Evolutionary conservation across 2,888 invertebrate genomes (phyloP).

Genomic region (Caenorhabditis japonica): DNA sequence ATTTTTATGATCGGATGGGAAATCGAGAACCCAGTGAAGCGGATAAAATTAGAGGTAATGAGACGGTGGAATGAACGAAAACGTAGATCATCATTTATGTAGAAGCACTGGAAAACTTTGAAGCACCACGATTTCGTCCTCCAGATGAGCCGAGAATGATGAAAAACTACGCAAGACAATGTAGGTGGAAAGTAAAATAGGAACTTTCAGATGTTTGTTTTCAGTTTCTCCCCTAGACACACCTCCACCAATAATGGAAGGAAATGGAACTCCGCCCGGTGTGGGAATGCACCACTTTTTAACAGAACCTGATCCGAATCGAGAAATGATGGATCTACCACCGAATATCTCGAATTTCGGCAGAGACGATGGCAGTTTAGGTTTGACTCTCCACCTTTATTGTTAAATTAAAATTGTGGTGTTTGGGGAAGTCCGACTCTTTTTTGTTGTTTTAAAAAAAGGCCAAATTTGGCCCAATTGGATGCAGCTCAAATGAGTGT

Average conservation of each 20-base stretch:
- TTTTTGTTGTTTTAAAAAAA: too few species aligned
- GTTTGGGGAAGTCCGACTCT: too few species aligned
- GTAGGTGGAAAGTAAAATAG: conserved; percentile 17
- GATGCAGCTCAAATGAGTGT: too few species aligned
- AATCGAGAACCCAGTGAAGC: conserved; percentile 66
- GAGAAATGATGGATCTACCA: conserved; percentile 34
- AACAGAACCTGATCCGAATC: conserved; percentile 11
- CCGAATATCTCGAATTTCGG: conserved; percentile 36
- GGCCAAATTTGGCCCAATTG: too few species aligned
- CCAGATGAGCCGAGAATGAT: conserved; percentile 57
- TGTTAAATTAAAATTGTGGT: too few species aligned
- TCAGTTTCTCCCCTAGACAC: conserved; percentile 61
- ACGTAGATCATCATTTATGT: neutral
- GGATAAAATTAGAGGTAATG: conserved; percentile 56
- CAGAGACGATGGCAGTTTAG: conserved; percentile 32
- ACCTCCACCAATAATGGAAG: conserved; percentile 54
- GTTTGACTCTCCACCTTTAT: too few species aligned
- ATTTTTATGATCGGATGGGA: conserved; percentile 73
- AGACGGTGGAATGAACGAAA: neutral
- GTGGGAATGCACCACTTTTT: conserved; percentile 34
- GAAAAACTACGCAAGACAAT: conserved; percentile 55
- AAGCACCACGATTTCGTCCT: conserved; percentile 63
- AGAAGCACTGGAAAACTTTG: conserved; percentile 65
- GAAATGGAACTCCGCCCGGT: conserved; percentile 24
- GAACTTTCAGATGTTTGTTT: neutral